Base-by-base conservation (phyloP, 2,888 invertebrate genomes). In the Tethea ocularis region DNA sequence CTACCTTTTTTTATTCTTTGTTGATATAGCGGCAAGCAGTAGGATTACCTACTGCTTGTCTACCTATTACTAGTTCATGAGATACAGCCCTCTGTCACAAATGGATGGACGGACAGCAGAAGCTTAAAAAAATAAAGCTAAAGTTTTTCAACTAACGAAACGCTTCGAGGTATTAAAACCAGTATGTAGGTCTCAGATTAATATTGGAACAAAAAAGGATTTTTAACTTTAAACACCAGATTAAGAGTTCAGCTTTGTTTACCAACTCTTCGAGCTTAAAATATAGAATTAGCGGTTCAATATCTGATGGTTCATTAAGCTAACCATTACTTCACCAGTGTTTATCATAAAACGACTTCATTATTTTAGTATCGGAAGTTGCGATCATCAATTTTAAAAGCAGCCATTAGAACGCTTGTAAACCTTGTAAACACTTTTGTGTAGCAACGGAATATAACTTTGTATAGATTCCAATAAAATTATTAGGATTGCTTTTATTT, bases 331-430 rank as follows among this genome's bases (percentile, higher is more conserved):
- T 46, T 8, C 20, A 46, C 46, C 54, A 20, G 63, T 70, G 66
- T 68, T 69, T 61, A 66, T 68, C 63, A 66, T 65, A 68, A 72
- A 72, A 64, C 73, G 63, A 64, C 60, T 63, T 64, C 64, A 67
- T 71, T 71, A 76, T 78, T 80, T 79, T 64, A 79, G 71, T 75
- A 77, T 82, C 74, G 76, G 72, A 78, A 83, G 77, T 74, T 71
- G 62, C 63, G 71, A 71, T 75, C 75, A 76, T 80, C 75, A 78
- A 78, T 81, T 76, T 78, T 83, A 79, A 78, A 78, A 72, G 78
- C 71, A 72, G 69, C 68, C 78, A 80, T 84, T 84, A 83, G 77
- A 82, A 74, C 67, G 63, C 56, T 69, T 64, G 72, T 85, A 83
- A 84, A 83, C 83, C 80, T 82, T 71, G 73, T 75, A 77, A 75